Evolutionary conservation across 2,888 invertebrate species (phyloP).

Genomic region (Oscheius myriophilus): DNA sequence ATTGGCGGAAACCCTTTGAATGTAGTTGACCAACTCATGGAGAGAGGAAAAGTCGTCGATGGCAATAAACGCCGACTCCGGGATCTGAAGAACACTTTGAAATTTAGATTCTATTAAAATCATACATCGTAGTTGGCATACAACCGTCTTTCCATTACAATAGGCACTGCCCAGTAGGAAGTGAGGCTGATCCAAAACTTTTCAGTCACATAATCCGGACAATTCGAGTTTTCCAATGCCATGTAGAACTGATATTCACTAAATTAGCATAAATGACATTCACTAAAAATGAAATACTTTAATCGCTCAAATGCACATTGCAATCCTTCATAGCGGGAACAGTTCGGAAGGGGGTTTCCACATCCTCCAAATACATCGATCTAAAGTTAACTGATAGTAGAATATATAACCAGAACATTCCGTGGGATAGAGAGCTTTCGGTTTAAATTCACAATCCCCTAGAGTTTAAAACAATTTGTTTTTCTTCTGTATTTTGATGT

Average conservation of each 20-base stretch:
- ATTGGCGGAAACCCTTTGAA: background rate
- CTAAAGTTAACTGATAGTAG: too few species aligned
- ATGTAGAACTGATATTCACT: constrained; percentile 29
- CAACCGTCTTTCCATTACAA: constrained; percentile 42
- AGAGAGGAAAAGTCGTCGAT: constrained; percentile 7
- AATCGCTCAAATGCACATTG: too few species aligned
- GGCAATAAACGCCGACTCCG: constrained; percentile 14
- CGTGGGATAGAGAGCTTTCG: too few species aligned
- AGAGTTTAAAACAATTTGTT: too few species aligned
- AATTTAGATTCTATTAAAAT: background rate
- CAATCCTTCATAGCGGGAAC: background rate
- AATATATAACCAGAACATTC: too few species aligned
- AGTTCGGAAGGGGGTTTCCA: background rate
- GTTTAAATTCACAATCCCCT: too few species aligned
- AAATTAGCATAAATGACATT: background rate
- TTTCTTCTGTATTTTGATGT: too few species aligned
- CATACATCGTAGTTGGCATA: constrained; percentile 44
- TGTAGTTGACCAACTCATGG: background rate
- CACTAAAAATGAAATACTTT: too few species aligned
- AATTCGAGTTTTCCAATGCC: constrained; percentile 28
- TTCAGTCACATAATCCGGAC: constrained; percentile 27
- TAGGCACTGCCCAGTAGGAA: constrained; percentile 41
- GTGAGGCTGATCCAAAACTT: constrained; percentile 38
- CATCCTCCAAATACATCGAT: constrained; percentile 7
- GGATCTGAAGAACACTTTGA: constrained; percentile 8